Conservation (phyloP, 2,888 invertebrate genomes). For the Tenthredo distinguenda region DNA sequence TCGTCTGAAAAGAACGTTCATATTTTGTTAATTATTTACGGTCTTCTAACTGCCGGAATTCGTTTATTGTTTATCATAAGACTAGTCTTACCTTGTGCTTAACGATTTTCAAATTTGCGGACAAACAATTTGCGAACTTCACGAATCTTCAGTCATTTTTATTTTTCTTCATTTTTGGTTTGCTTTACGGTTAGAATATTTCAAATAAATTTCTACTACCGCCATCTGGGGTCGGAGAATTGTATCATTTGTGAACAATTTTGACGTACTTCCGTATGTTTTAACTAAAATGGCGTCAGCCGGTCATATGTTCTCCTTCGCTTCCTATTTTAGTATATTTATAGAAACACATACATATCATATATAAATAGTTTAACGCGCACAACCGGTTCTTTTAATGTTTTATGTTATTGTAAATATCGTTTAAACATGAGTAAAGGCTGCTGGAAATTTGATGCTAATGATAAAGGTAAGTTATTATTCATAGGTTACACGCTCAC, state of each 20-base stretch:
- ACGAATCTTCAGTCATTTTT: not conserved
- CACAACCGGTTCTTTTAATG: conserved; percentile 53
- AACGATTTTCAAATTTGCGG: not conserved
- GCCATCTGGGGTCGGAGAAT: not conserved
- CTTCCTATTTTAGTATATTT: conserved; percentile 63
- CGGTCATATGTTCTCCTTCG: conserved; percentile 36
- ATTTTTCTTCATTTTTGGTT: not conserved
- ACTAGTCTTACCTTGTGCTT: not conserved
- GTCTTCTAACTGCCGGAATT: not conserved
- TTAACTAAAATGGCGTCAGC: conserved; percentile 33
- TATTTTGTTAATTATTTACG: not conserved
- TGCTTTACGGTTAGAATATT: conserved; percentile 27
- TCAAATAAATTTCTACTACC: not conserved
- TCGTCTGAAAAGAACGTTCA: conserved; percentile 19
- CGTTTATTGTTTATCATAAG: not conserved
- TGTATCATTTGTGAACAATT: not conserved
- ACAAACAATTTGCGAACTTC: not conserved
- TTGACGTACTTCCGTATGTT: conserved; percentile 33
- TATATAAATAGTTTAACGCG: conserved; percentile 60
- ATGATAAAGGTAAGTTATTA: conserved; percentile 71
- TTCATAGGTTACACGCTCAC: conserved; percentile 48
- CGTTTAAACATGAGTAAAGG: conserved; percentile 70
- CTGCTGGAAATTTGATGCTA: conserved; percentile 74
- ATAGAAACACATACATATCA: conserved; percentile 61
- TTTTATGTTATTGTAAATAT: conserved; percentile 24